Conservation (phyloP, 1,140 invertebrate species). For the Solen grandis region DNA sequence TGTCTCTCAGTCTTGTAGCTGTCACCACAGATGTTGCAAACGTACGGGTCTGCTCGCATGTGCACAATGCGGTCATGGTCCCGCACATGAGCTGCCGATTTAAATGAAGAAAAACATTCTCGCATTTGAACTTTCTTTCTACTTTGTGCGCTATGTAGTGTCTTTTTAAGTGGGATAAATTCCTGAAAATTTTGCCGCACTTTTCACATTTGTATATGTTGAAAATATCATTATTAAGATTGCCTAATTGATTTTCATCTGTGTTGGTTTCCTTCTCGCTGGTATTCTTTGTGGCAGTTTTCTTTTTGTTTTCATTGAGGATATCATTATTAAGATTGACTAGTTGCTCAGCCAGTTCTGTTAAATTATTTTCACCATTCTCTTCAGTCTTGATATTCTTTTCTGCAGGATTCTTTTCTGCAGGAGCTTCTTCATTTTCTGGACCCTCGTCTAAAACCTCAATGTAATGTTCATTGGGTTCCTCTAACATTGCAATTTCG, state of each 20-base stretch:
- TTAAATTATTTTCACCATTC: background rate
- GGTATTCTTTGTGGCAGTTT: too few relatives aligned
- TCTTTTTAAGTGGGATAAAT: too few relatives aligned
- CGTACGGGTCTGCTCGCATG: background rate
- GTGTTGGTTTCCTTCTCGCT: too few relatives aligned
- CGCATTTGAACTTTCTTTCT: slow-evolving; percentile 7
- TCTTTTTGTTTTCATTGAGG: too few relatives aligned
- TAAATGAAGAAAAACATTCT: slow-evolving; percentile 4
- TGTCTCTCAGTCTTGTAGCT: background rate
- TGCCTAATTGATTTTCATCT: too few relatives aligned
- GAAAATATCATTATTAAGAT: too few relatives aligned
- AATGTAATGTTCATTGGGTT: slow-evolving; percentile 1
- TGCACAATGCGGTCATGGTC: background rate
- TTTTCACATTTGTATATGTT: too few relatives aligned
- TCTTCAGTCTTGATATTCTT: background rate
- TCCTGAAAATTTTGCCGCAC: too few relatives aligned
- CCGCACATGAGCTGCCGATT: background rate
- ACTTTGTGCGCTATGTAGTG: too few relatives aligned
- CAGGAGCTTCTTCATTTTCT: background rate
- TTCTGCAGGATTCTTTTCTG: background rate
- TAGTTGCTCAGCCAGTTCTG: background rate
- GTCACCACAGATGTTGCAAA: slow-evolving; percentile 9
- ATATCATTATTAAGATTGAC: too few relatives aligned
- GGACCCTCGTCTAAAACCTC: slow-evolving; percentile 4
- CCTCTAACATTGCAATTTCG: background rate